A percentile compares a stretch with the other conserved stretches of the same genome.
phyloP scores from a whole-genome alignment of 2,113 vertebrate genomes.

The Gavia stellata region DNA sequence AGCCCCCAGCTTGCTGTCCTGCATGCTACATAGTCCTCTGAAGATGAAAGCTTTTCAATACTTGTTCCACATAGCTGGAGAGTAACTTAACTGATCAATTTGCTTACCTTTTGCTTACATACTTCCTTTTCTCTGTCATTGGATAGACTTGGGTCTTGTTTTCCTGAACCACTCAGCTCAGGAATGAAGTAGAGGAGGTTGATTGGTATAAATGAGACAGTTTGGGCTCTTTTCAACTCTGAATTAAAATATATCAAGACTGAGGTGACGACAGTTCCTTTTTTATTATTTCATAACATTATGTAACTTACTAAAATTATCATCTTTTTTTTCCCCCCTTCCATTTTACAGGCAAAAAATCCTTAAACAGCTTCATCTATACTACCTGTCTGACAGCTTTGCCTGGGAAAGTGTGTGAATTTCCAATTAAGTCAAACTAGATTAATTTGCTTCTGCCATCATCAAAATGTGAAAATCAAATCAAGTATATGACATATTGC shows the following conservation, averaged over 20 bases:
- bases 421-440: constrained; percentile 28
- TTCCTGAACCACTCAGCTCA: background rate
- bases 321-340: background rate
- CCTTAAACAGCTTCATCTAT: constrained; percentile 9
- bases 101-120: background rate
- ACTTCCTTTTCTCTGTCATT: background rate
- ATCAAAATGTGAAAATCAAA: constrained; percentile 22
- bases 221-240: background rate
- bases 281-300: constrained; percentile 40
- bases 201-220: constrained; percentile 27
- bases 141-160: background rate
- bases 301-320: constrained; percentile 41
- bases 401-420: background rate
- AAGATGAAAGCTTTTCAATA: background rate
- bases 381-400: constrained; percentile 9
- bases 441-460: constrained; percentile 14
- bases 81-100: background rate
- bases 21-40: background rate
- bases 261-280: background rate
- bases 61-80: background rate
- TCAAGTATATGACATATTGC: background rate
- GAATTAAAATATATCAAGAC: constrained; percentile 42
- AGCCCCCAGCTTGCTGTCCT: background rate
- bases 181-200: background rate
- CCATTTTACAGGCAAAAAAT: constrained; percentile 32